phyloP scores from a whole-genome alignment of 2,797 vertebrate species.

The Clarias platycephalus region DNA sequence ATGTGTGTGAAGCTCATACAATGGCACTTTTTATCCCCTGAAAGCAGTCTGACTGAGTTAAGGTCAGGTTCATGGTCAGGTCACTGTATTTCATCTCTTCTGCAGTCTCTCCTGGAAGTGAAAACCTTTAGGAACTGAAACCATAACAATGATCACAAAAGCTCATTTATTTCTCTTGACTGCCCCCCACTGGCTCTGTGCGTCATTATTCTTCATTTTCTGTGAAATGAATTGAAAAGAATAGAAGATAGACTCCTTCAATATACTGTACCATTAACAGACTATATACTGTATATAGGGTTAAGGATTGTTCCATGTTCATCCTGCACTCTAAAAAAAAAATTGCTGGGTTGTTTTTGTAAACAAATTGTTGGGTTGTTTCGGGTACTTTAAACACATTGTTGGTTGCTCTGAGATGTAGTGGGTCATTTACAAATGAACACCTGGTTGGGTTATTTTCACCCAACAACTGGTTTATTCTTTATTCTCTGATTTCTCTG shows the following conservation, averaged over 20 bases:
- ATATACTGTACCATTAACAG: too few species aligned
- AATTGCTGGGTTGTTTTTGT: too few species aligned
- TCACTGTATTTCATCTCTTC: not conserved
- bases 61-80: not conserved
- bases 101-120: not conserved
- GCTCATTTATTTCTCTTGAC: not conserved
- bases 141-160: not conserved
- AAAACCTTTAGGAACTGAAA: not conserved
- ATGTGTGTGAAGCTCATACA: not conserved
- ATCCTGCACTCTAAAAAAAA: not conserved
- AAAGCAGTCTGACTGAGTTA: not conserved
- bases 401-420: too few species aligned
- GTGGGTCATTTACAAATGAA: too few species aligned
- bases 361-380: too few species aligned
- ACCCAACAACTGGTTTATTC: too few species aligned
- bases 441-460: too few species aligned
- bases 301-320: not conserved
- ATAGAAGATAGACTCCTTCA: not conserved
- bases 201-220: not conserved
- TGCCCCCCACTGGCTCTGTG: constrained; percentile 15
- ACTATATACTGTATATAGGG: too few species aligned
- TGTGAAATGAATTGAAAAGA: not conserved
- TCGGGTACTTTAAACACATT: too few species aligned
- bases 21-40: not conserved
- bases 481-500: too few species aligned